Percentiles rank a stretch among this genome's conserved stretches.
phyloP scores from a whole-genome alignment of 2,888 invertebrate species.

The Pyrocoelia pectoralis region DNA sequence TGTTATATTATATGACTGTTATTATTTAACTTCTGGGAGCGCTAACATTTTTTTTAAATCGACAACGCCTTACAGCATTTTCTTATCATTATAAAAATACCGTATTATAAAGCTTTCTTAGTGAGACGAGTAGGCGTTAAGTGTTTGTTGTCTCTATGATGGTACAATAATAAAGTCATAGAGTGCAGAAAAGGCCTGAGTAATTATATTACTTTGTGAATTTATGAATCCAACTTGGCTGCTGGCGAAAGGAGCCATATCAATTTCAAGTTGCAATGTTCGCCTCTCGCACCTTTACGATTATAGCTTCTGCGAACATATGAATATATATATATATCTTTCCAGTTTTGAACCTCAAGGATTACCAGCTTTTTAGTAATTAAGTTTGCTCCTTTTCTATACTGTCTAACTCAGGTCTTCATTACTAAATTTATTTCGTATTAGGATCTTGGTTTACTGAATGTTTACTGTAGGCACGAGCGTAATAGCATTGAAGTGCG shows the following conservation, averaged over 20 bases:
- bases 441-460: not conserved
- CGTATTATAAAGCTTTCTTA: slow-evolving; percentile 9
- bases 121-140: slow-evolving; percentile 14
- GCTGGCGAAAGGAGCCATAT: slow-evolving; percentile 23
- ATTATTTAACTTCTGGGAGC: not conserved
- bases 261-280: slow-evolving; percentile 22
- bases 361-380: slow-evolving; percentile 21
- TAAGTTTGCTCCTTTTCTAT: too few relatives aligned
- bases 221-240: slow-evolving; percentile 27
- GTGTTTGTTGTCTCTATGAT: slow-evolving; percentile 24
- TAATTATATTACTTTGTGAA: slow-evolving; percentile 33
- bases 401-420: too few relatives aligned
- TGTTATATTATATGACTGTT: not conserved
- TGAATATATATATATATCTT: slow-evolving; percentile 18
- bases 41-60: not conserved
- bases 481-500: slow-evolving; percentile 20
- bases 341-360: slow-evolving; percentile 23
- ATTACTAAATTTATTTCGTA: too few relatives aligned
- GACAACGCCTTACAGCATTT: not conserved
- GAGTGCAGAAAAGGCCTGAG: slow-evolving; percentile 23
- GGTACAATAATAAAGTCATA: slow-evolving; percentile 29
- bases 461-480: slow-evolving; percentile 21
- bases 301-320: slow-evolving; percentile 25
- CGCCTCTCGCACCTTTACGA: slow-evolving; percentile 23
- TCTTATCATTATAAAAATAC: not conserved